phyloP scores from a whole-genome alignment of 2,113 vertebrate species.

The Polyodon spathula region DNA sequence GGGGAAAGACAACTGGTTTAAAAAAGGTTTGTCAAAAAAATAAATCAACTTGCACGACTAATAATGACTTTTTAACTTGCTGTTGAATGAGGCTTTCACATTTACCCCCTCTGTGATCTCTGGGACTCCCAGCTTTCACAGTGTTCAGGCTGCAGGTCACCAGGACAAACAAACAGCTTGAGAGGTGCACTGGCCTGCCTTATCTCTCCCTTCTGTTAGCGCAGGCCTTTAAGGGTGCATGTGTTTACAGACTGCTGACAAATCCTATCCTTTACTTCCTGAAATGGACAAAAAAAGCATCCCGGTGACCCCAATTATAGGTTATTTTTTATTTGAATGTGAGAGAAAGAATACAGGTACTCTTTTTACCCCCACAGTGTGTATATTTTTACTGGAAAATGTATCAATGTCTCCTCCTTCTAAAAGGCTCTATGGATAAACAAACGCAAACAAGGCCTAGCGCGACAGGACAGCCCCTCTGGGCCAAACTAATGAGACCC shows the following conservation, averaged over 20 bases:
- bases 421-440: slow-evolving; percentile 18
- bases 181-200: slow-evolving; percentile 42
- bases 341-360: slow-evolving; percentile 54
- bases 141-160: slow-evolving; percentile 34
- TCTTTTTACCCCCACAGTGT: slow-evolving; percentile 11
- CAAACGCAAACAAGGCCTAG: slow-evolving; percentile 18
- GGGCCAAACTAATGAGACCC: slow-evolving; percentile 50
- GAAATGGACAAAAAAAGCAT: slow-evolving; percentile 67
- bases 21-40: too few species aligned
- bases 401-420: slow-evolving; percentile 17
- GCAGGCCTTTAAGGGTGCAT: slow-evolving; percentile 55
- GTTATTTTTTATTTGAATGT: too few species aligned
- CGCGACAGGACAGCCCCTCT: slow-evolving; percentile 8
- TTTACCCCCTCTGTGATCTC: slow-evolving; percentile 50
- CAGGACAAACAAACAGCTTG: slow-evolving; percentile 57
- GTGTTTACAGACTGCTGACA: slow-evolving; percentile 78
- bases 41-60: not conserved
- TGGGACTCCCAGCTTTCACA: slow-evolving; percentile 41
- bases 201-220: slow-evolving; percentile 65
- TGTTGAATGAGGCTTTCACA: slow-evolving; percentile 70
- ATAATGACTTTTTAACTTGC: slow-evolving; percentile 36
- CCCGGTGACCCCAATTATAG: slow-evolving; percentile 53
- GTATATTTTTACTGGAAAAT: slow-evolving; percentile 41
- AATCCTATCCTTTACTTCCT: slow-evolving; percentile 77
- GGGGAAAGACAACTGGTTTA: too few species aligned